A percentile compares a stretch with the other conserved stretches of the same genome.
phyloP scores from a whole-genome alignment of 2,888 invertebrate species.

The Synergus japonicus region DNA sequence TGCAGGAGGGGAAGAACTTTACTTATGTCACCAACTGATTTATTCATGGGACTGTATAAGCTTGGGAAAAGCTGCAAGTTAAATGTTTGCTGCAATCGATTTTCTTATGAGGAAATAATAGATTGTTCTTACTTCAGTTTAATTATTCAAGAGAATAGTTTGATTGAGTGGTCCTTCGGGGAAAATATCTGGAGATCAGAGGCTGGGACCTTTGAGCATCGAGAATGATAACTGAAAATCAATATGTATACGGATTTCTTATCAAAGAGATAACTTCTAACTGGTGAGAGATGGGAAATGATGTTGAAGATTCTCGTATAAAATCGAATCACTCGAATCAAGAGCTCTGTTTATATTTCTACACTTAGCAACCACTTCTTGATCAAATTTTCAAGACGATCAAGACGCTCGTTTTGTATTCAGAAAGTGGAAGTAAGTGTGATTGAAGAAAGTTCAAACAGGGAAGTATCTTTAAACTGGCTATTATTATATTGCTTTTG shows the following conservation, averaged over 20 bases:
- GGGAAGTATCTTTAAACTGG: slow-evolving; percentile 4
- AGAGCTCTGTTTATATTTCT: background rate
- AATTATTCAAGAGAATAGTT: background rate
- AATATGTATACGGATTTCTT: background rate
- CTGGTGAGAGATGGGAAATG: background rate
- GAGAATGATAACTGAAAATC: background rate
- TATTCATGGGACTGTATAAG: slow-evolving; percentile 23
- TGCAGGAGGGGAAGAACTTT: background rate
- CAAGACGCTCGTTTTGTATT: background rate
- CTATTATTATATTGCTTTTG: slow-evolving; percentile 9
- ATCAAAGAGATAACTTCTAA: background rate
- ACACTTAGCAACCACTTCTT: background rate
- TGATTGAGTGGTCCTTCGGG: background rate
- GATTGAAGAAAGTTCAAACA: background rate
- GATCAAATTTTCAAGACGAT: background rate
- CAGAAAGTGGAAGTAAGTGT: background rate
- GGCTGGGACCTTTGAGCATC: background rate
- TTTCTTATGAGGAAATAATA: background rate
- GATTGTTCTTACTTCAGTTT: no score
- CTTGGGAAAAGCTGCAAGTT: background rate
- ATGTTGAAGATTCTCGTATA: background rate
- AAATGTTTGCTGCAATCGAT: background rate
- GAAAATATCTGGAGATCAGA: background rate
- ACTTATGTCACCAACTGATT: slow-evolving; percentile 17
- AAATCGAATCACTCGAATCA: background rate